Percentiles rank a stretch among this genome's conserved stretches.
phyloP scores from a whole-genome alignment of 2,797 vertebrate species.

The Platalea minor region DNA sequence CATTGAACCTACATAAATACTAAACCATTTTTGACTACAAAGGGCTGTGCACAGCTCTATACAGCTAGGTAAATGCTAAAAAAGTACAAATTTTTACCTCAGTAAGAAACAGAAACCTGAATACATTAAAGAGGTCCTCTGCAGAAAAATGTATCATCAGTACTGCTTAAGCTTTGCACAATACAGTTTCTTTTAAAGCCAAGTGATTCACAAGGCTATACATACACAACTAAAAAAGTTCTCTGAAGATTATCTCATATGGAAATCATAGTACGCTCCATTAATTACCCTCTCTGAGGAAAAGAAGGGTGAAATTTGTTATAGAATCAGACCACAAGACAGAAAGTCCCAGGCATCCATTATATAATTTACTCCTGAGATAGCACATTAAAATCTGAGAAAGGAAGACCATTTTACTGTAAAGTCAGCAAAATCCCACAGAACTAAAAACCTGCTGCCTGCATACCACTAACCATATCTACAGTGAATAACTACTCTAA shows the following conservation, averaged over 20 bases:
- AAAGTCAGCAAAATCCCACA: slow-evolving; percentile 77
- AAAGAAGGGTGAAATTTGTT: slow-evolving; percentile 72
- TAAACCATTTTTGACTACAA: background rate
- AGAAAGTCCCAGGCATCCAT: slow-evolving; percentile 73
- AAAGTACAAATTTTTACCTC: background rate
- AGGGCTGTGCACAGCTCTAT: background rate
- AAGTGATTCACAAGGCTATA: slow-evolving; percentile 23
- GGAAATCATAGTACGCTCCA: slow-evolving; percentile 72
- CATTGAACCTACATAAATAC: background rate
- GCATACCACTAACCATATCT: slow-evolving; percentile 58
- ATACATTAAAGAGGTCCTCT: background rate
- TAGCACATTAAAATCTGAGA: slow-evolving; percentile 78
- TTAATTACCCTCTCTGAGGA: slow-evolving; percentile 78
- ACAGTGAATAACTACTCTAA: slow-evolving; percentile 24
- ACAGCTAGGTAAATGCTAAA: background rate
- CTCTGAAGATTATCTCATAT: slow-evolving; percentile 59
- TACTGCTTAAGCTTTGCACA: slow-evolving; percentile 1
- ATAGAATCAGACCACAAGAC: slow-evolving; percentile 76
- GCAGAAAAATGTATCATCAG: background rate
- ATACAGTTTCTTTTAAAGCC: background rate
- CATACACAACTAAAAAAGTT: slow-evolving; percentile 33
- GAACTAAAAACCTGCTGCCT: slow-evolving; percentile 64
- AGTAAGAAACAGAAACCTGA: background rate
- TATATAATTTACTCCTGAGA: slow-evolving; percentile 77
- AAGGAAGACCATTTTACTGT: slow-evolving; percentile 73